A percentile compares a stretch with the other conserved stretches of the same genome.
These are phyloP conservation scores for Remorina albescens DNA, from an alignment of 2,797 vertebrate genomes.

Conservation along the genomic window DNA sequence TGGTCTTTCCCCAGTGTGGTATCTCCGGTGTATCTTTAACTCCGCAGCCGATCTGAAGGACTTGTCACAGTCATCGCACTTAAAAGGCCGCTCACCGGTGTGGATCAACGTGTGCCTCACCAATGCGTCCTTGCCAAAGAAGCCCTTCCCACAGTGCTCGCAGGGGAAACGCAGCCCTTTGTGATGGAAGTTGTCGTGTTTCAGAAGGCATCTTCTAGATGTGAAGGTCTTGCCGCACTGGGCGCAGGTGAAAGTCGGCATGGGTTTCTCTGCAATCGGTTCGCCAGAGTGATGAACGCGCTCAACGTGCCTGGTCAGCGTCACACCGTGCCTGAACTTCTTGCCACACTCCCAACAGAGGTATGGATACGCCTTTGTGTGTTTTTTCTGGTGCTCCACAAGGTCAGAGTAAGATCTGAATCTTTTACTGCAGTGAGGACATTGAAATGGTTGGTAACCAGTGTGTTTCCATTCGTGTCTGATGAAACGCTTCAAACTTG, in stretches of 20 bases:
- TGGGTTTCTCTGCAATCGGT: conserved; percentile 61
- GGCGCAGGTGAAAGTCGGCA: conserved; percentile 62
- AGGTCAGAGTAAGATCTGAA: conserved; percentile 80
- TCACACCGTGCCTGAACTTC: conserved; percentile 78
- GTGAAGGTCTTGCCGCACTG: conserved; percentile 80
- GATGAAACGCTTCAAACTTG: conserved; percentile 81
- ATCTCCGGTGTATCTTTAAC: conserved; percentile 78
- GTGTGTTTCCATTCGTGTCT: conserved; percentile 83
- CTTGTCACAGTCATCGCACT: conserved; percentile 81
- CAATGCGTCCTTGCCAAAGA: conserved; percentile 80
- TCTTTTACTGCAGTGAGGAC: conserved; percentile 74
- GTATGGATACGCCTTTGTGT: conserved; percentile 79
- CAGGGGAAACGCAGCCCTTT: conserved; percentile 79
- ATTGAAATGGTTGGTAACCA: conserved; percentile 80
- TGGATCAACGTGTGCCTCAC: conserved; percentile 81
- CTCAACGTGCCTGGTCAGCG: conserved; percentile 78
- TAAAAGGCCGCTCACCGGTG: conserved; percentile 79
- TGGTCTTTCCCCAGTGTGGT: conserved; percentile 79
- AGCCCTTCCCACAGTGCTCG: conserved; percentile 80
- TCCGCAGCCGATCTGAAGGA: conserved; percentile 78
- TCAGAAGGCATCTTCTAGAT: conserved; percentile 75
- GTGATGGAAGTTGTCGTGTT: conserved; percentile 82
- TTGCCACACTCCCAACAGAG: conserved; percentile 84
- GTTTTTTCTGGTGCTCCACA: conserved; percentile 81
- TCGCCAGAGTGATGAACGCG: conserved; percentile 76